These are phyloP conservation scores for Salpingus planirostris DNA, from an alignment of 2,888 invertebrate genomes.

Conservation along the genomic window DNA sequence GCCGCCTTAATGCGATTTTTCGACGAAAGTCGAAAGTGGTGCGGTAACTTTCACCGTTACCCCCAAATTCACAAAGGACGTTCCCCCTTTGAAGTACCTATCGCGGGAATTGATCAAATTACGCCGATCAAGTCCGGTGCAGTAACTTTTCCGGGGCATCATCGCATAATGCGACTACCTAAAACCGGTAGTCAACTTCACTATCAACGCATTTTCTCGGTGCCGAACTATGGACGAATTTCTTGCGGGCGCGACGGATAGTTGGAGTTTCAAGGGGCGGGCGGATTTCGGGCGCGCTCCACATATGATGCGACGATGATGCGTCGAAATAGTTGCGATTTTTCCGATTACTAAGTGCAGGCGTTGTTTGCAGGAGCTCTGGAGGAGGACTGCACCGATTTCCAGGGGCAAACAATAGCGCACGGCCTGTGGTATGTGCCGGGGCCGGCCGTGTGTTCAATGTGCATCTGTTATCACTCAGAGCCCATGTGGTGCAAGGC, in stretches of 20 bases:
- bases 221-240: too few species aligned
- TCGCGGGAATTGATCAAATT: constrained; percentile 1
- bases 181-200: background rate
- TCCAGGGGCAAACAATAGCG: constrained; percentile 67
- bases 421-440: constrained; percentile 78
- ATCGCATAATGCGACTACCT: background rate
- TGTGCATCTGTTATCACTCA: constrained; percentile 79
- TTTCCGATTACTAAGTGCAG: background rate
- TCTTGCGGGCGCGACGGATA: too few species aligned
- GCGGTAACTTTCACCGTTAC: constrained; percentile 3
- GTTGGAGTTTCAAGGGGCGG: too few species aligned
- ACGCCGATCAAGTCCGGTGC: constrained; percentile 4
- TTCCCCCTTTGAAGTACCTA: constrained; percentile 6
- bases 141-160: too few species aligned
- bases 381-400: constrained; percentile 75
- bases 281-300: too few species aligned
- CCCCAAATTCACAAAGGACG: constrained; percentile 9
- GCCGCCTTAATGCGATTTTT: constrained; percentile 3
- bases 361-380: constrained; percentile 47
- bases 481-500: constrained; percentile 82
- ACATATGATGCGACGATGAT: too few species aligned
- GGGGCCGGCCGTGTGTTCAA: constrained; percentile 74
- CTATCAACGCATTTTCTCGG: background rate
- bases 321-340: too few species aligned
- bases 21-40: constrained; percentile 3